A percentile compares a stretch with the other conserved stretches of the same genome.
Evolutionary conservation across 2,113 vertebrate genomes (phyloP).

Genomic region (Hippocampus comes): DNA sequence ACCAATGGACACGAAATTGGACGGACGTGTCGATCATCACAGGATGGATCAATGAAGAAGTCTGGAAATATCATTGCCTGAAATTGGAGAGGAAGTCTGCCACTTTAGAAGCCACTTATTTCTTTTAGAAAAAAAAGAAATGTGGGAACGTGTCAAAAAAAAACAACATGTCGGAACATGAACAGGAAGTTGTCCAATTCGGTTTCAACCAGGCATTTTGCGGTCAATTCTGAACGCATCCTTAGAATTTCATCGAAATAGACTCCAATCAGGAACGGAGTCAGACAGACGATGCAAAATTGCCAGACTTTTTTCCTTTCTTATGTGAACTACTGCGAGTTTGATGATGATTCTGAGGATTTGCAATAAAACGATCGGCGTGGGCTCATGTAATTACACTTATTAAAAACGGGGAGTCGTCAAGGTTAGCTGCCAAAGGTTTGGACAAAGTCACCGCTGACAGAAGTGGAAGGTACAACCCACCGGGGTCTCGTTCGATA

Average conservation of each 20-base stretch:
- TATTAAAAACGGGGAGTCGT: not conserved
- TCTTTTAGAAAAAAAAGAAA: no score
- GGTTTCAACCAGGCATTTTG: no score
- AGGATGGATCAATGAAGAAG: no score
- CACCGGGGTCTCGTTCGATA: not conserved
- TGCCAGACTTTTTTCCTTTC: not conserved
- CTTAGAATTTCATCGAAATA: not conserved
- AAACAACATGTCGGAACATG: rapidly evolving
- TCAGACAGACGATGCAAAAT: not conserved
- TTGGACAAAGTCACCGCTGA: not conserved
- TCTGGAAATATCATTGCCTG: no score
- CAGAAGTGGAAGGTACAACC: not conserved
- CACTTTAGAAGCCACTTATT: no score
- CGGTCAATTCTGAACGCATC: no score
- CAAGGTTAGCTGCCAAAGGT: not conserved
- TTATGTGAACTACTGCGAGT: not conserved
- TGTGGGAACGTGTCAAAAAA: no score
- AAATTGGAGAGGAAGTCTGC: no score
- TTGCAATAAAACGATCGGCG: not conserved
- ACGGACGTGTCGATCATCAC: no score
- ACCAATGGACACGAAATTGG: no score
- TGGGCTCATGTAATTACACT: not conserved
- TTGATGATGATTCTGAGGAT: not conserved
- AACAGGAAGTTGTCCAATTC: no score
- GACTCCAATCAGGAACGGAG: not conserved